Base-by-base conservation (phyloP, 2,888 invertebrate genomes). In the Himalopsyche tibetana region DNA sequence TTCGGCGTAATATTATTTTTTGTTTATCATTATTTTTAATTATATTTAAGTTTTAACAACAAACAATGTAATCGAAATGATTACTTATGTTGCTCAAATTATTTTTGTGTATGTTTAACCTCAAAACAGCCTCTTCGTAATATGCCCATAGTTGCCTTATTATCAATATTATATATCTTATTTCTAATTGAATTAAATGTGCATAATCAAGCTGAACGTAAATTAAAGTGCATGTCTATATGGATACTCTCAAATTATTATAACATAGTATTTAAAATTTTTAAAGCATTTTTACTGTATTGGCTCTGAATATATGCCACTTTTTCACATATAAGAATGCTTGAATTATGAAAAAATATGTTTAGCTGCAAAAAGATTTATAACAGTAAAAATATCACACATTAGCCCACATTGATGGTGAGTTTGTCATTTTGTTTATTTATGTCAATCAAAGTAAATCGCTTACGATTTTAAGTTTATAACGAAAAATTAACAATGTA, bases 131-230 rank as follows among this genome's bases (percentile, higher is more conserved):
- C 63, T 63, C 63, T 28, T 63, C 28, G 2, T 19, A 63, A 5
- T 63, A 63, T 63, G 28, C 19, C 63, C 63, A 63, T 63, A 11
- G 63, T 63, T 63, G 63, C 63, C 63, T 63, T 63, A 63, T 63
- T n/a, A 19, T 5, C 9, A 63, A 63, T 63, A 63, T 45, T 11
- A 45, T 19, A 63, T 19, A 63, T 63, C 19, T 3, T 8, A 63
- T 63, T 63, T 8, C 19, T 19, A 63, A 19, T 9, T 63, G 19
- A 19, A 11, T 2, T 63, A 19, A 19, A 63, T 19, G 6, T 19
- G 63, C 28, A 63, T 51, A 15, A 51, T 51, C 51, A 51, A 51
- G 51, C 15, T 51, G 51, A 15, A 51, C 15, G 15, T 51, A 51
- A 6, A 45, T 28, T 28, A 28, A 28, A 28, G 28, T 28, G 28